Percentiles rank a stretch among this genome's conserved stretches.
Conservation (phyloP, 1,140 invertebrate species). For the Adoxophyes honmai region DNA sequence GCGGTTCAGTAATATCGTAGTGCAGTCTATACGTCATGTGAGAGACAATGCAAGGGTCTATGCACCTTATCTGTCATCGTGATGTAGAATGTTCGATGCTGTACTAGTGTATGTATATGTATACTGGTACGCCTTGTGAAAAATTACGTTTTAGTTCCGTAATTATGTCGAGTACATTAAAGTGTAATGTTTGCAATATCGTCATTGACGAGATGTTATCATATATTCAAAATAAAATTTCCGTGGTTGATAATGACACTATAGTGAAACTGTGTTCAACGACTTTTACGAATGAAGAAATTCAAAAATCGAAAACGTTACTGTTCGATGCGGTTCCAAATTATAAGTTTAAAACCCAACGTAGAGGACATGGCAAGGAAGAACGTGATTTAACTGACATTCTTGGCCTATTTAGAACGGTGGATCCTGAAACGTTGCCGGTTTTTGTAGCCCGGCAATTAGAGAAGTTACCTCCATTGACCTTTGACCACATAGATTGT, state of each 20-base stretch:
- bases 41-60: no score
- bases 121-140: no score
- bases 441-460: not conserved
- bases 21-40: no score
- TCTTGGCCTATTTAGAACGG: not conserved
- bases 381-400: not conserved
- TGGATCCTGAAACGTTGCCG: not conserved
- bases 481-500: not conserved
- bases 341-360: not conserved
- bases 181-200: no score
- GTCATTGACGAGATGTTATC: no score
- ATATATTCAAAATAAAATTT: no score
- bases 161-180: no score
- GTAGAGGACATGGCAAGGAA: not conserved
- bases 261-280: not conserved
- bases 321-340: not conserved
- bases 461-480: not conserved
- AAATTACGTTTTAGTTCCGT: no score
- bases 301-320: not conserved
- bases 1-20: no score
- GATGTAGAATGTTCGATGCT: no score
- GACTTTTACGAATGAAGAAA: not conserved
- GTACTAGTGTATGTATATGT: no score
- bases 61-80: no score
- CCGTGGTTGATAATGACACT: not conserved